Percentiles rank a stretch among this genome's conserved stretches.
Evolutionary conservation across 2,888 invertebrate genomes (phyloP).

Genomic region (Aethes cnicana): DNA sequence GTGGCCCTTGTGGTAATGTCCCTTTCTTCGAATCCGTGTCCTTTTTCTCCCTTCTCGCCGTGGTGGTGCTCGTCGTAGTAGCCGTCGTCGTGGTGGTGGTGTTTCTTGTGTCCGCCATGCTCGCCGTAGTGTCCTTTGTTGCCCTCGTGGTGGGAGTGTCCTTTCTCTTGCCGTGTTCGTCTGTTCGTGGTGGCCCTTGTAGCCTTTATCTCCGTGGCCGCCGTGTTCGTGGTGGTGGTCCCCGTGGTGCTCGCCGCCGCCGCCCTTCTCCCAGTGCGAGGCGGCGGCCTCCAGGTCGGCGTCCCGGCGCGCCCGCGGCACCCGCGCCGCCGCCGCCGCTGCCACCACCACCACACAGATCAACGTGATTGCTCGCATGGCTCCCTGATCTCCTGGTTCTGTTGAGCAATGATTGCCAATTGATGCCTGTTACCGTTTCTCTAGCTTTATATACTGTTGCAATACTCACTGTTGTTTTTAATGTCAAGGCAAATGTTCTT

Average conservation of each 20-base stretch:
- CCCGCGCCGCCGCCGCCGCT: slow-evolving; percentile 69
- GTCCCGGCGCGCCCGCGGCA: slow-evolving; percentile 70
- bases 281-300: slow-evolving; percentile 80
- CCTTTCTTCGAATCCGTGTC: slow-evolving; percentile 79
- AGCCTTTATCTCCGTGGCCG: slow-evolving; percentile 86
- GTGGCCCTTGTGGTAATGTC: slow-evolving; percentile 91
- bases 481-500: slow-evolving; percentile 77
- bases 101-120: slow-evolving; percentile 84
- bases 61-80: slow-evolving; percentile 84
- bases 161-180: slow-evolving; percentile 86
- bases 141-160: slow-evolving; percentile 86
- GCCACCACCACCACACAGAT: slow-evolving; percentile 69
- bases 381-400: slow-evolving; percentile 54
- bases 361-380: slow-evolving; percentile 60
- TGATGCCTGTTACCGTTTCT: slow-evolving; percentile 71
- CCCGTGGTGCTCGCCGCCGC: slow-evolving; percentile 84
- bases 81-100: slow-evolving; percentile 85
- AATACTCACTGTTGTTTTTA: slow-evolving; percentile 64
- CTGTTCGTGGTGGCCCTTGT: slow-evolving; percentile 85
- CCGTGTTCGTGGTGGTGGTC: slow-evolving; percentile 85
- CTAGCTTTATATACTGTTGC: slow-evolving; percentile 77
- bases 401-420: slow-evolving; percentile 72
- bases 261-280: slow-evolving; percentile 79
- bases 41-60: slow-evolving; percentile 85
- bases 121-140: slow-evolving; percentile 83